Percentiles rank a stretch among this genome's conserved stretches.
Conservation (phyloP, 2,888 invertebrate species). For the Orthosia incerta region DNA sequence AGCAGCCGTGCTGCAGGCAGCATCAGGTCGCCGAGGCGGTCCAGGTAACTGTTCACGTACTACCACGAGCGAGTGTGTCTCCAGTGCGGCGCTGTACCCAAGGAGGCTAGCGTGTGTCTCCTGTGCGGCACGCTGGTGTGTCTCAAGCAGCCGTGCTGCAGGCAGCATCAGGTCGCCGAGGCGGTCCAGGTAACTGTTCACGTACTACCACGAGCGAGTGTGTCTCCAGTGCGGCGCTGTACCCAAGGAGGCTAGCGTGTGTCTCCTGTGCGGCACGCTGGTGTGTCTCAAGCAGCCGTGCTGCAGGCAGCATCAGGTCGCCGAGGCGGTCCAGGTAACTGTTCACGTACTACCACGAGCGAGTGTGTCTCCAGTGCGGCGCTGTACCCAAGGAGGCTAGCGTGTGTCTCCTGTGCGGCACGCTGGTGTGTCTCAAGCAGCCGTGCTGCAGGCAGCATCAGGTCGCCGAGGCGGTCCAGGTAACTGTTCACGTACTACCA, state of each 20-base stretch:
- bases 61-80: neutral
- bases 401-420: slow-evolving; percentile 96
- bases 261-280: slow-evolving; percentile 94
- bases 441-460: slow-evolving; percentile 83
- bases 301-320: neutral
- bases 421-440: slow-evolving; percentile 66
- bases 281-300: slow-evolving; percentile 87
- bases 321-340: neutral
- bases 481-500: too few relatives aligned
- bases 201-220: neutral
- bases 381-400: slow-evolving; percentile 82
- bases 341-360: too few relatives aligned
- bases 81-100: slow-evolving; percentile 90
- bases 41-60: too few relatives aligned
- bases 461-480: neutral
- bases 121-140: slow-evolving; percentile 92
- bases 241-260: slow-evolving; percentile 91
- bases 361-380: slow-evolving; percentile 80
- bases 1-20: slow-evolving; percentile 87
- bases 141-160: slow-evolving; percentile 87
- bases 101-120: slow-evolving; percentile 91
- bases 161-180: neutral
- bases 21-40: neutral
- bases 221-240: slow-evolving; percentile 81
- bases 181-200: too few relatives aligned